Evolutionary conservation across 2,797 vertebrate species (phyloP), one percentile per base, ranked within the genome.

Genomic region (Cossypha dichroa): DNA sequence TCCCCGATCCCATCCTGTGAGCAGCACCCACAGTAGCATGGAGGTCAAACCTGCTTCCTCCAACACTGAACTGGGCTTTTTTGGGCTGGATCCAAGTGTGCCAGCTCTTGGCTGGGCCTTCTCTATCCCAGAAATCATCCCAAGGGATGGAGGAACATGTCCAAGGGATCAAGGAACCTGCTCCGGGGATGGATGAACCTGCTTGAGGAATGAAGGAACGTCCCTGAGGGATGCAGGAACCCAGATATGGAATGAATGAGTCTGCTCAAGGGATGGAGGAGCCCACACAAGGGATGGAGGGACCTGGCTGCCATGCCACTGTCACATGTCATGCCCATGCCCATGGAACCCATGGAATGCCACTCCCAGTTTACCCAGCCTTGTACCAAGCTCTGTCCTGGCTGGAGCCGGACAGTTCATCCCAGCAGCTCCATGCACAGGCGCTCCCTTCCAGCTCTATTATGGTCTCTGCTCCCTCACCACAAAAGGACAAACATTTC

Each of bases 401-500:
- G 34, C 40, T 0, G 0, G 34, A 77, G 21, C 38, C 9, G 8
- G n/a, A 17, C 0, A 4, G 31, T 34, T 72, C 59, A 72, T 41
- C 59, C n/a, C 73, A 64, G 51, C 58, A 77, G 51, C 38, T 63
- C 79, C 29, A 29, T 0, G 4, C 51, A 48, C 60, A 51, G 43
- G 22, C 1, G 0, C 33, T 46, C 33, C 25, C 25, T 66, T 59
- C 73, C 73, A 77, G 59, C 80, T 36, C 45, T 23, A 8, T 29
- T 34, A 29, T 3, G 22, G 66, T 9, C 66, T 84, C 38, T 59
- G 58, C 80, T 36, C 45, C 9, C 49, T 51, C 49, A 51, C 59
- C 73, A 90, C 73, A 54, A 66, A 77, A 78, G 59, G 22, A 90
- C 73, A 72, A 90, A 84, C 73, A 66, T 59, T 72, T 90, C 80